Conservation (phyloP, 1,140 invertebrate species). For the Ectropis grisescens region DNA sequence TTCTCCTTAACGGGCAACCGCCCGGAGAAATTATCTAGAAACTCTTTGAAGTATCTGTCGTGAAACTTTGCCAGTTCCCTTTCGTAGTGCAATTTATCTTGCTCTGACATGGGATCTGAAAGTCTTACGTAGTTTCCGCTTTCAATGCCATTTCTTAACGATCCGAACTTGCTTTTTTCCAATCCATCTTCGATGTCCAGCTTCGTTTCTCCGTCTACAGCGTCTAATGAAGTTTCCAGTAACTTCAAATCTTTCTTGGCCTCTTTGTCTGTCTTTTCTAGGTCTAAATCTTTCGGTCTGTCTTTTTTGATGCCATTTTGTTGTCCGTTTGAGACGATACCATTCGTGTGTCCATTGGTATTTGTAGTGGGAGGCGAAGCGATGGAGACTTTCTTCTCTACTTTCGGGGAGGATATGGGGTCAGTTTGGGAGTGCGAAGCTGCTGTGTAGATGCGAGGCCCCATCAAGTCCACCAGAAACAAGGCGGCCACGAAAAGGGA, state of each 20-base stretch:
- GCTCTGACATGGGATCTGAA: constrained; percentile 40
- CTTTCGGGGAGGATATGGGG: constrained; percentile 31
- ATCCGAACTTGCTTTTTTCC: constrained; percentile 57
- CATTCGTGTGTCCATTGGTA: constrained; percentile 26
- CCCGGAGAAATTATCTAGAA: constrained; percentile 34
- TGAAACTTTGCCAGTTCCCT: constrained; percentile 57
- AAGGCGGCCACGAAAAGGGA: constrained; percentile 77
- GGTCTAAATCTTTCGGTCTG: constrained; percentile 46
- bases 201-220: constrained; percentile 33
- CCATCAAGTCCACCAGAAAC: constrained; percentile 77
- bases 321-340: constrained; percentile 10
- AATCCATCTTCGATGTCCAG: constrained; percentile 41
- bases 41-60: constrained; percentile 53
- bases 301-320: constrained; percentile 17
- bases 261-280: constrained; percentile 29
- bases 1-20: constrained; percentile 45
- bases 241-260: constrained; percentile 27
- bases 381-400: constrained; percentile 44
- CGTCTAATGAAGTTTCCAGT: constrained; percentile 21
- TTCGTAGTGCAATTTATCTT: constrained; percentile 50
- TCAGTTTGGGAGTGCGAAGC: constrained; percentile 56
- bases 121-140: constrained; percentile 48
- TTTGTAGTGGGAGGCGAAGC: constrained; percentile 21
- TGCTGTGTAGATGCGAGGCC: constrained; percentile 54
- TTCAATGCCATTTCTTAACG: constrained; percentile 49